phyloP scores from a whole-genome alignment of 2,113 vertebrate species.

The Tapirus terrestris region DNA sequence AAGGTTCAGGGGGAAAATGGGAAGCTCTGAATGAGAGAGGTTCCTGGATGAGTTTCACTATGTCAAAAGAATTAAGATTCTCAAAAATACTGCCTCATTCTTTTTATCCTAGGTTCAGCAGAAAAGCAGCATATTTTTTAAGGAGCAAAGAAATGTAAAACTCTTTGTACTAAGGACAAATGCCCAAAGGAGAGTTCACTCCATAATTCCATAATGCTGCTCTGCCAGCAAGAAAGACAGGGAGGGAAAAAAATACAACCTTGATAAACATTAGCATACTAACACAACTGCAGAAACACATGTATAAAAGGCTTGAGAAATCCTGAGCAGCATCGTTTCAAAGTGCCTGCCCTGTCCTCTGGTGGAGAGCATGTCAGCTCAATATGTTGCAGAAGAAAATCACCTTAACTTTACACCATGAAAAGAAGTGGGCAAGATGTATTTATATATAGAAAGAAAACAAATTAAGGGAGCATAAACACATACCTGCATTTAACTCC shows the following conservation, averaged over 20 bases:
- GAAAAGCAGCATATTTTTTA: constrained; percentile 49
- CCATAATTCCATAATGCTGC: background rate
- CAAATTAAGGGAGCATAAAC: constrained; percentile 2
- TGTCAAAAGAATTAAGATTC: constrained; percentile 61
- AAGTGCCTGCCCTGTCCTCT: background rate
- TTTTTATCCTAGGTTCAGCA: constrained; percentile 54
- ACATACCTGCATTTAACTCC: background rate
- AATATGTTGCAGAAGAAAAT: background rate
- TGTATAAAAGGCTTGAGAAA: background rate
- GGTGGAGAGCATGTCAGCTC: background rate
- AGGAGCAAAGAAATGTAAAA: constrained; percentile 40
- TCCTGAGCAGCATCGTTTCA: background rate
- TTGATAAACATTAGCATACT: constrained; percentile 52
- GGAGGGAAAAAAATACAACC: background rate
- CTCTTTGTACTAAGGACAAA: constrained; percentile 60
- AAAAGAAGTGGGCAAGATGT: background rate
- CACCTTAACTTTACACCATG: background rate
- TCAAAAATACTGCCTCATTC: background rate
- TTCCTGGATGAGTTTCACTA: background rate
- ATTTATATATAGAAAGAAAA: constrained; percentile 38
- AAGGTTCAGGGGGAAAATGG: background rate
- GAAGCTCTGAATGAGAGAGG: background rate
- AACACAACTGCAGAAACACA: constrained; percentile 50
- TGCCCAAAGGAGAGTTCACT: constrained; percentile 56
- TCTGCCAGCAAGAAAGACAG: background rate